Base-by-base conservation (phyloP, 92 coral and sea anemone genomes). In the Zoanthus sansibaricus region DNA sequence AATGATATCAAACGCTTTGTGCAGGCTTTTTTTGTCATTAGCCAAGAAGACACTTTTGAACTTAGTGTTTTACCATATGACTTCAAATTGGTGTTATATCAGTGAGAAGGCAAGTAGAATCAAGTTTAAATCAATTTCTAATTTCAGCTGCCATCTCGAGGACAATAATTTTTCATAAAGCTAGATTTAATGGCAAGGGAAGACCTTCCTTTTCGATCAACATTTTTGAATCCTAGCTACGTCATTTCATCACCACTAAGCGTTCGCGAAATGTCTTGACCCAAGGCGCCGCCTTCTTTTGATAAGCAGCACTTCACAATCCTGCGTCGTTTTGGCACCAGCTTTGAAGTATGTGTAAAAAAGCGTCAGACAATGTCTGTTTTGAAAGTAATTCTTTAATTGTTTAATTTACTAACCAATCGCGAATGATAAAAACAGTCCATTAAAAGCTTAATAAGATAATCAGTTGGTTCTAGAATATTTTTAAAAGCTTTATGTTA, bases 271-370 rank as follows among this genome's bases (percentile, higher is more conserved):
- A 64, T 55, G 47, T 80, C 66, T 80, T 66, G 85, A 67, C 75
- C 85, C 62, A 44, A 52, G 58, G 75, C 73, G 75, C 25, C 45
- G 45, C 25, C 55, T 45, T 64, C 30, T 9, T 17, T 64, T 62
- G 21, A 21, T 64, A 66, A 67, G 59, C 71, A 49, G 85, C 10
- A 62, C 21, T 31, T 62, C 17, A 45, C 48, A 80, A 80, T 80
- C 85, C 47, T 13, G 75, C 85, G 54, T 44, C 75, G 44, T 20
- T 32, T 21, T 14, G 75, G 85, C 85, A 62, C 85, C 85, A 4
- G 21, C 37, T 61, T 79, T 69, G 31, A 17, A 62, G 21, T 62
- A 18, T 17, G 69, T 18, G 25, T 62, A 7, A 7, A 16, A 62
- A 4, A 62, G 20, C n/a, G 3, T 62, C n/a, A 17, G 4, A 62